Conservation (phyloP, 2,888 invertebrate genomes). For the Hypena proboscidalis region DNA sequence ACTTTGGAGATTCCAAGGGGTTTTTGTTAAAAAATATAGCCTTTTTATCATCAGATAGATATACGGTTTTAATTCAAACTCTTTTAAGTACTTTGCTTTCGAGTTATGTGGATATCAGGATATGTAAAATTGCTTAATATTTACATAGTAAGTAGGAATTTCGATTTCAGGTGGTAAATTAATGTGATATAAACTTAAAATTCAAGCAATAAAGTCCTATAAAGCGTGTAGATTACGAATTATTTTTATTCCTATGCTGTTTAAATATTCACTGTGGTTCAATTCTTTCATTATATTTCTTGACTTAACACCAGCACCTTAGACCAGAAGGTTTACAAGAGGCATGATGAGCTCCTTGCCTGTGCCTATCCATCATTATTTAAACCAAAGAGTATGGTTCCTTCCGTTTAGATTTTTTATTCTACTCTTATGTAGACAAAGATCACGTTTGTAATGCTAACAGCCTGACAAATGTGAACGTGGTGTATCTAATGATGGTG, state of each 20-base stretch:
- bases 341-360: too few species aligned
- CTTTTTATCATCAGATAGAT: too few species aligned
- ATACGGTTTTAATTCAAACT: too few species aligned
- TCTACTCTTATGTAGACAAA: constrained; percentile 15
- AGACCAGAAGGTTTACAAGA: too few species aligned
- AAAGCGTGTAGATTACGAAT: constrained; percentile 23
- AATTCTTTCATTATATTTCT: not conserved
- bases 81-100: too few species aligned
- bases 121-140: not conserved
- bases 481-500: constrained; percentile 61
- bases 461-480: constrained; percentile 65
- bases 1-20: too few species aligned
- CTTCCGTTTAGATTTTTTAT: constrained; percentile 13
- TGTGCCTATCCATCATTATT: not conserved
- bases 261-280: constrained; percentile 27
- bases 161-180: not conserved
- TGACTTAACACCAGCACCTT: too few species aligned
- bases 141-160: not conserved
- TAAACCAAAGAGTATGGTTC: constrained; percentile 26
- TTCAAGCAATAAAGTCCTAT: constrained; percentile 9
- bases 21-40: too few species aligned
- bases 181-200: not conserved
- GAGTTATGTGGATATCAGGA: not conserved
- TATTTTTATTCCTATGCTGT: constrained; percentile 20
- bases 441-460: constrained; percentile 59